Evolutionary conservation across 2,888 invertebrate genomes (phyloP).

Genomic region (Drosophila nigricruria): DNA sequence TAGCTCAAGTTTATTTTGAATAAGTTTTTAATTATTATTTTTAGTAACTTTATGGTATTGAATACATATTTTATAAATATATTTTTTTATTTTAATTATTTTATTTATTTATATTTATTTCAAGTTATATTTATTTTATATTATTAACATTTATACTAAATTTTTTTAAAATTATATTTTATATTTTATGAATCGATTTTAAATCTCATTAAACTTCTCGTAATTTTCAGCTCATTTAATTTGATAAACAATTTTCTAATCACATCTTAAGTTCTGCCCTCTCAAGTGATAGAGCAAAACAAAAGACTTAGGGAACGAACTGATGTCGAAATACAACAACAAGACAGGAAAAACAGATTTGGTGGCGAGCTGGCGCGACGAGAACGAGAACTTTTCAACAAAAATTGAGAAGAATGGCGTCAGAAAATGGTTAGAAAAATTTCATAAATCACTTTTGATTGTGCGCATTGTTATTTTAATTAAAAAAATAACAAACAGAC

Average conservation of each 20-base stretch:
- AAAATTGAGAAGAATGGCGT: slow-evolving; percentile 33
- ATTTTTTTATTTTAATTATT: too few species aligned
- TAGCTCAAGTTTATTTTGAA: too few species aligned
- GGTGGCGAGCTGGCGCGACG: slow-evolving; percentile 1
- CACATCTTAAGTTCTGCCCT: background rate
- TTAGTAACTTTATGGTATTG: background rate
- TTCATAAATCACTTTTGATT: slow-evolving; percentile 77
- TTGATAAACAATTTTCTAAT: slow-evolving; percentile 17
- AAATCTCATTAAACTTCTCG: background rate
- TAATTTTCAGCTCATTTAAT: background rate
- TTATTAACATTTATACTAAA: too few species aligned
- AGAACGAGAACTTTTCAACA: slow-evolving; percentile 27
- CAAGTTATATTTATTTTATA: too few species aligned
- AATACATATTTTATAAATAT: background rate
- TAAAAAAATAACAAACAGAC: slow-evolving; percentile 52
- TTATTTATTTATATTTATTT: too few species aligned
- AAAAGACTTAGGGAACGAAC: slow-evolving; percentile 74
- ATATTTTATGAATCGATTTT: background rate
- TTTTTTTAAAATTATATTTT: too few species aligned
- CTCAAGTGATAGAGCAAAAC: slow-evolving; percentile 38
- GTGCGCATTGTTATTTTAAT: slow-evolving; percentile 74
- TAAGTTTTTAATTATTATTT: background rate
- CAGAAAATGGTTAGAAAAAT: slow-evolving; percentile 46
- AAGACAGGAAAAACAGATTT: slow-evolving; percentile 33
- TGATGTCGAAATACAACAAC: slow-evolving; percentile 12